These are phyloP conservation scores for Brassicogethes aeneus DNA, from an alignment of 2,888 invertebrate species.

Conservation along the genomic window DNA sequence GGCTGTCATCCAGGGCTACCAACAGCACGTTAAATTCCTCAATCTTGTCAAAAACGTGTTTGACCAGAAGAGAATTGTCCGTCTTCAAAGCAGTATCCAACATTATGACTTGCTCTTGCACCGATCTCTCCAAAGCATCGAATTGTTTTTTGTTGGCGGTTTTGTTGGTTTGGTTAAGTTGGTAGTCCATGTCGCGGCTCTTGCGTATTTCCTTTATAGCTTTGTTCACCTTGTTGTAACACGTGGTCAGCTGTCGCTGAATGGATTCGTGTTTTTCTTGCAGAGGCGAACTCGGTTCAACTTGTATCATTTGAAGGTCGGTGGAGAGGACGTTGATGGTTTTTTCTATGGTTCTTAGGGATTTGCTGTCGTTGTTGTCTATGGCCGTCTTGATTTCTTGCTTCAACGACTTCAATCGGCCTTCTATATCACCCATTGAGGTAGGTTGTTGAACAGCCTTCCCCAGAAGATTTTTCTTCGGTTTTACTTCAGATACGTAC, in stretches of 20 bases:
- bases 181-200: background rate
- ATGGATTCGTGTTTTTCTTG: background rate
- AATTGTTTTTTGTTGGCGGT: background rate
- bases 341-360: background rate
- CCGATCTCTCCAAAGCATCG: background rate
- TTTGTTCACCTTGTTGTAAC: background rate
- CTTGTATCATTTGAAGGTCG: background rate
- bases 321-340: background rate
- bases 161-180: background rate
- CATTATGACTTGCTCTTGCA: background rate
- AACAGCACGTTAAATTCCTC: background rate
- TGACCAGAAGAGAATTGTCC: background rate
- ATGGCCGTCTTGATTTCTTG: background rate
- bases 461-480: background rate
- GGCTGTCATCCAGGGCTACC: background rate
- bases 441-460: background rate
- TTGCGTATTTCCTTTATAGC: background rate
- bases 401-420: background rate
- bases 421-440: background rate
- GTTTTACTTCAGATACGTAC: background rate
- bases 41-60: background rate
- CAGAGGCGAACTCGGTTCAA: background rate
- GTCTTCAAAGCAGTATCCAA: background rate
- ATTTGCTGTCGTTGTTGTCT: background rate
- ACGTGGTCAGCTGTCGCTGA: background rate